Percentiles rank a stretch among this genome's conserved stretches.
These are phyloP conservation scores for Charaxes varanes DNA, from an alignment of 1,140 invertebrate genomes.

Conservation along the genomic window DNA sequence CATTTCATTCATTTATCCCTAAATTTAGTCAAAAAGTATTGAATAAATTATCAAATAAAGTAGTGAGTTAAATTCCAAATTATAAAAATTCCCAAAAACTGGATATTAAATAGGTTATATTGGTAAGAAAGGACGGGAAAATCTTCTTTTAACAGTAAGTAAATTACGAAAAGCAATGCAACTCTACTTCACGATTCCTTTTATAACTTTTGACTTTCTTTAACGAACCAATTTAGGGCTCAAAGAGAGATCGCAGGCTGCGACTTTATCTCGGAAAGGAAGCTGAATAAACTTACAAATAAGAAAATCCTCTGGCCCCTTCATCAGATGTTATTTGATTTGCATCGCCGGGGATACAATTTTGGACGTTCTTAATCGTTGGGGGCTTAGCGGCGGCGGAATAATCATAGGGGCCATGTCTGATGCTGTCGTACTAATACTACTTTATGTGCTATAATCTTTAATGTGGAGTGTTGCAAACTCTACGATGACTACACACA, in stretches of 20 bases:
- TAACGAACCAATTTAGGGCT: slow-evolving; percentile 44
- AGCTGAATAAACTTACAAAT: slow-evolving; percentile 36
- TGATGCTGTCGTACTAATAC: slow-evolving; percentile 4
- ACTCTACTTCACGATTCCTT: slow-evolving; percentile 15
- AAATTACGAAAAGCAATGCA: slow-evolving; percentile 4
- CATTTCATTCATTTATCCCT: too few species aligned
- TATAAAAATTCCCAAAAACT: too few species aligned
- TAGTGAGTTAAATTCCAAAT: too few species aligned
- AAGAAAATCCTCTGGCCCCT: slow-evolving; percentile 28
- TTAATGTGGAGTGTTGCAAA: too few species aligned
- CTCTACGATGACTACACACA: too few species aligned
- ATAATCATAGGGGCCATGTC: slow-evolving; percentile 17
- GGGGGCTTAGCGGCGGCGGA: slow-evolving; percentile 9
- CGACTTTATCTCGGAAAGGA: slow-evolving; percentile 30
- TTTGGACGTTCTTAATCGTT: slow-evolving; percentile 32
- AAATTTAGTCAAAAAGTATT: too few species aligned
- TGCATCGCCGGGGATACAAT: slow-evolving; percentile 30
- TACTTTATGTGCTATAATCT: slow-evolving; percentile 1
- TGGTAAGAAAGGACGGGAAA: too few species aligned
- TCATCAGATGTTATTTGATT: slow-evolving; percentile 49
- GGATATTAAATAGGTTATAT: too few species aligned
- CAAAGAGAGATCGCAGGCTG: slow-evolving; percentile 28
- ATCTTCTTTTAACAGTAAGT: too few species aligned
- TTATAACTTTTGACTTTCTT: slow-evolving; percentile 21
- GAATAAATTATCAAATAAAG: too few species aligned